Percentiles rank a stretch among this genome's conserved stretches.
phyloP scores from a whole-genome alignment of 2,888 invertebrate species.

The Sarcophaga rosellei region DNA sequence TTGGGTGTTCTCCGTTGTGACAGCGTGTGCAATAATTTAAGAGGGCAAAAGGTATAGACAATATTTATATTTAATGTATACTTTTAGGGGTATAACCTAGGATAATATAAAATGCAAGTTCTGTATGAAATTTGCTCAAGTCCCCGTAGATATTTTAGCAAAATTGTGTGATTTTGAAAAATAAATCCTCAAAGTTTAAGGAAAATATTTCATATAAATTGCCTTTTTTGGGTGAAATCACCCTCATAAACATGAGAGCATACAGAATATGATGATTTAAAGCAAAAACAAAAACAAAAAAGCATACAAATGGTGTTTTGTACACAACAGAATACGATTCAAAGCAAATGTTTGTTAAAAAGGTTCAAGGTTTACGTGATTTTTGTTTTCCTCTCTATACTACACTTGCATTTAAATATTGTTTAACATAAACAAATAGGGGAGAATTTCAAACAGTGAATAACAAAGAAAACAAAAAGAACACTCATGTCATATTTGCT shows the following conservation, averaged over 20 bases:
- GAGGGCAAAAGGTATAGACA: not conserved
- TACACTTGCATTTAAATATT: not conserved
- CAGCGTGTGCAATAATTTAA: not conserved
- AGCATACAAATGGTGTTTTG: not conserved
- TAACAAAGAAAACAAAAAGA: not conserved
- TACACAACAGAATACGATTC: not conserved
- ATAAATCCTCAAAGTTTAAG: no score
- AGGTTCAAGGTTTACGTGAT: slow-evolving; percentile 74
- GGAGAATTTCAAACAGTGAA: not conserved
- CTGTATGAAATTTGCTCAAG: not conserved
- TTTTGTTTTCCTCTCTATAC: not conserved
- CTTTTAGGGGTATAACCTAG: not conserved
- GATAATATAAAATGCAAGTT: not conserved
- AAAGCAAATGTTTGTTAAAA: slow-evolving; percentile 56
- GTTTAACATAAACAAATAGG: not conserved
- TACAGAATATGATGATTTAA: not conserved
- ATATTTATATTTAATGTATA: not conserved
- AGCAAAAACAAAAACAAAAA: not conserved
- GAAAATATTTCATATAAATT: no score
- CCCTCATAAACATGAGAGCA: not conserved
- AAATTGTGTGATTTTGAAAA: no score
- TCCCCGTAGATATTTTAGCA: not conserved
- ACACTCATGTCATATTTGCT: not conserved
- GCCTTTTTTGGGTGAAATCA: not conserved
- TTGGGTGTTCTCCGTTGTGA: slow-evolving; percentile 16